Base-by-base conservation (phyloP, 2,113 vertebrate genomes). In the Microcebus ravelobensis region DNA sequence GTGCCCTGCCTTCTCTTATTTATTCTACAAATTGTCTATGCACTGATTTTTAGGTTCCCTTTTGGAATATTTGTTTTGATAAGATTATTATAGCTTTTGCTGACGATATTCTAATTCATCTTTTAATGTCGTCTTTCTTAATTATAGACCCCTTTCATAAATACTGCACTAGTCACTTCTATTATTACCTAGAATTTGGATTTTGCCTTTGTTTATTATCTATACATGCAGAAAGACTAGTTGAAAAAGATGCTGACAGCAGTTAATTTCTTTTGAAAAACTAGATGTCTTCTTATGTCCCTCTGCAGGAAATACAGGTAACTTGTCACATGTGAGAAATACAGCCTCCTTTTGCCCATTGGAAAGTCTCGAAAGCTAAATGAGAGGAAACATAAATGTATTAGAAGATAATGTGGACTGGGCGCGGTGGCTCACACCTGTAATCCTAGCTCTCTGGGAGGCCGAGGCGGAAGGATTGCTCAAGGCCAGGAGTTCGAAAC, bases 11-110 rank as follows among this genome's bases (percentile, higher is more conserved):
- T 48, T 48, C 45, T 48, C 42, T 67, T 70, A n/a, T 80, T 87
- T 91, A 94, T 91, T 90, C 29, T 96, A 45, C 2, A 42, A 55
- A 36, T 61, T 61, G 6, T 84, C 5, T 61, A n/a, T 68, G 77
- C 21, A 61, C 25, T 91, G n/a, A 45, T 42, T 6, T 92, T 96
- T 86, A 88, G n/a, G 14, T 48, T 55, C 34, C n/a, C 39, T 80
- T 91, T 94, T 21, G 15, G 68, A 94, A 80, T 90, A 83, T n/a
- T 94, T 84, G 65, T 52, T 93, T 94, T 77, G 70, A 55, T 76
- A 90, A 50, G 11, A 87, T 83, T 86, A 67, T 48, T 48, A 29
- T 50, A 92, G 55, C 36, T 71, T 96, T 97, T 90, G 34, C 11
- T 73, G 67, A 85, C 55, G 39, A 48, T 79, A 87, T 36, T 88